Conservation (phyloP, 2,888 invertebrate genomes). For the Volucella inanis region DNA sequence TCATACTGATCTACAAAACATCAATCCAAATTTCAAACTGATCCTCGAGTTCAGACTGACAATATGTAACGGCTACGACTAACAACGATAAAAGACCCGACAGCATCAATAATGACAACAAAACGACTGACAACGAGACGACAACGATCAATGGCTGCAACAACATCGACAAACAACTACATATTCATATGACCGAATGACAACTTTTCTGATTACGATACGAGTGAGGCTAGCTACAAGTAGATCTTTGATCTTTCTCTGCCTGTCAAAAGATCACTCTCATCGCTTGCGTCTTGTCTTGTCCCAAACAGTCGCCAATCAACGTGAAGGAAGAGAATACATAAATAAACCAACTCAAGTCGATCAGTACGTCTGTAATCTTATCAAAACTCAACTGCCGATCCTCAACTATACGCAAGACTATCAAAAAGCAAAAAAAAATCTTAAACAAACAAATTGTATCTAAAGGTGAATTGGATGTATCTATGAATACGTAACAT, state of each 20-base stretch:
- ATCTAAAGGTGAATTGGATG: conserved; percentile 34
- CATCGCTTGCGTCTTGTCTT: neutral
- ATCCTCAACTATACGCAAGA: neutral
- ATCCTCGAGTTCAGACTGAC: conserved; percentile 25
- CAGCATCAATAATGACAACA: conserved; percentile 10
- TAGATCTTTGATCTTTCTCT: conserved; percentile 80
- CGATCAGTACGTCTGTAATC: neutral
- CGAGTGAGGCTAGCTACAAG: conserved; percentile 66
- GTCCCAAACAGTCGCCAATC: conserved; percentile 29
- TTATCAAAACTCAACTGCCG: neutral
- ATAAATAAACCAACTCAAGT: conserved; percentile 53
- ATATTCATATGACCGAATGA: conserved; percentile 47
- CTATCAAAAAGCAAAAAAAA: neutral
- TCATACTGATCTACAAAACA: conserved; percentile 12
- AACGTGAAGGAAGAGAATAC: conserved; percentile 58
- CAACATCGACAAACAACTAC: conserved; percentile 28
- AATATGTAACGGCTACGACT: no score
- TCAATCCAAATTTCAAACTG: conserved; percentile 46
- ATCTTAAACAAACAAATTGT: neutral
- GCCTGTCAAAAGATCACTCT: conserved; percentile 79
- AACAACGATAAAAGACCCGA: no score
- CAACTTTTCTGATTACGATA: conserved; percentile 77
- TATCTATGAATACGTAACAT: conserved; percentile 35
- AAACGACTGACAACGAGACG: conserved; percentile 38
- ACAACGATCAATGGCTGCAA: conserved; percentile 36